Conservation (phyloP, 2,888 invertebrate species). For the Fragum fragum region DNA sequence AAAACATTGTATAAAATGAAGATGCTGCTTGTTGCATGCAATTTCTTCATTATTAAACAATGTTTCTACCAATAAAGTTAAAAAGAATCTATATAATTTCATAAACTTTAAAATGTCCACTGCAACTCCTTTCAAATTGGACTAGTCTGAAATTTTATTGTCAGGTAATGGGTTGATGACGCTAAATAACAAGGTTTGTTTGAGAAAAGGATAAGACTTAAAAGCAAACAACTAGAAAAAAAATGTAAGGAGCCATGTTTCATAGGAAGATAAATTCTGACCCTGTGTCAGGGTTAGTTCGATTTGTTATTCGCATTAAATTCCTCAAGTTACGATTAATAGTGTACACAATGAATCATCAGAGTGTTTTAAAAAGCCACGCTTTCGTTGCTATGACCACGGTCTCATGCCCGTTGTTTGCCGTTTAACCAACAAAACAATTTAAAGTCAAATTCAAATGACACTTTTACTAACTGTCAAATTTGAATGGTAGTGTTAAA, state of each 20-base stretch:
- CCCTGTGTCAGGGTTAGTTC: conserved; percentile 37
- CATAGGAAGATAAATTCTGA: conserved; percentile 34
- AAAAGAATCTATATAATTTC: no score
- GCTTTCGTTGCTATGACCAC: conserved; percentile 63
- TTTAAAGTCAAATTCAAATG: conserved; percentile 53
- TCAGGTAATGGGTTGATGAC: no score
- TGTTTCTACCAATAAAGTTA: no score
- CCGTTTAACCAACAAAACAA: conserved; percentile 62
- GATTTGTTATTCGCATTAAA: conserved; percentile 45
- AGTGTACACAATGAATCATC: conserved; percentile 64
- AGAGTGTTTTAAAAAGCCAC: conserved; percentile 44
- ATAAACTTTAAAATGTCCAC: no score
- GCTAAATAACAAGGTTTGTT: no score
- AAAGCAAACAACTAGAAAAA: neutral
- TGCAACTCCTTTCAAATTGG: no score
- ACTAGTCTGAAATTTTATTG: no score
- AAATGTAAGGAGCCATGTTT: conserved; percentile 4
- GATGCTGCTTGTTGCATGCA: no score
- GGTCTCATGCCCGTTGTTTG: conserved; percentile 39
- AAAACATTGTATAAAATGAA: no score
- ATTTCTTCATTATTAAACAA: no score
- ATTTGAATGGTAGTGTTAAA: conserved; percentile 40
- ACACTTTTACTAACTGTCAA: conserved; percentile 35
- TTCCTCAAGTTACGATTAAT: conserved; percentile 37
- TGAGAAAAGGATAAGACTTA: neutral